Conservation (phyloP, 2,797 vertebrate species). For the Amblyopsis hoosieri region DNA sequence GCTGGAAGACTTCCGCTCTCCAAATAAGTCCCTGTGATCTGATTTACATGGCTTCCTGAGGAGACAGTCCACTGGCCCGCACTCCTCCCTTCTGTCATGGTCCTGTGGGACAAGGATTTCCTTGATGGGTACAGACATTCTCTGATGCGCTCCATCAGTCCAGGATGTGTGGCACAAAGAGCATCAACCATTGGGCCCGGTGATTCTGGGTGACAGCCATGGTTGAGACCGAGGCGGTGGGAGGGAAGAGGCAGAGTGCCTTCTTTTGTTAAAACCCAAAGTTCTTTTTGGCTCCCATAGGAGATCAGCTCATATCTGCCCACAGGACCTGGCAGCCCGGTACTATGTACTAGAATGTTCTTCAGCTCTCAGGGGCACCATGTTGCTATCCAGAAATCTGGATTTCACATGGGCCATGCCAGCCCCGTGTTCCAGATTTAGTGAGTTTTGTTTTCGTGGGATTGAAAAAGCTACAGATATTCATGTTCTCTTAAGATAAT, state of each 20-base stretch:
- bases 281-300: conserved; percentile 45
- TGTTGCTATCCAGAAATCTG: conserved; percentile 14
- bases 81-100: conserved; percentile 39
- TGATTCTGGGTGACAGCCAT: conserved; percentile 76
- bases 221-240: conserved; percentile 44
- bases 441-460: conserved; percentile 8
- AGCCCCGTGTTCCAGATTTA: conserved; percentile 16
- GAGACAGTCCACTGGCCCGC: conserved; percentile 36
- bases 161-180: conserved; percentile 61
- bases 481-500: conserved; percentile 21
- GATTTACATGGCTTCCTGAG: conserved; percentile 53
- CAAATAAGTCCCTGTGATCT: conserved; percentile 56
- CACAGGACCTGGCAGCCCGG: conserved; percentile 45
- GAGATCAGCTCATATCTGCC: conserved; percentile 48
- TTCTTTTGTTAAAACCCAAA: conserved; percentile 56
- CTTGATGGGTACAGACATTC: conserved; percentile 54
- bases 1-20: conserved; percentile 53
- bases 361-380: conserved; percentile 12
- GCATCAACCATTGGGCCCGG: conserved; percentile 59
- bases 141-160: conserved; percentile 49
- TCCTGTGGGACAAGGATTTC: conserved; percentile 48
- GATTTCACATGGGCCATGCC: conserved; percentile 23
- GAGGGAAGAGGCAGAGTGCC: conserved; percentile 37
- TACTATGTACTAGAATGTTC: conserved; percentile 9
- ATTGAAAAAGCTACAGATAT: conserved; percentile 29